phyloP scores from a whole-genome alignment of 2,888 invertebrate species.

The Temnothorax ravouxi region DNA sequence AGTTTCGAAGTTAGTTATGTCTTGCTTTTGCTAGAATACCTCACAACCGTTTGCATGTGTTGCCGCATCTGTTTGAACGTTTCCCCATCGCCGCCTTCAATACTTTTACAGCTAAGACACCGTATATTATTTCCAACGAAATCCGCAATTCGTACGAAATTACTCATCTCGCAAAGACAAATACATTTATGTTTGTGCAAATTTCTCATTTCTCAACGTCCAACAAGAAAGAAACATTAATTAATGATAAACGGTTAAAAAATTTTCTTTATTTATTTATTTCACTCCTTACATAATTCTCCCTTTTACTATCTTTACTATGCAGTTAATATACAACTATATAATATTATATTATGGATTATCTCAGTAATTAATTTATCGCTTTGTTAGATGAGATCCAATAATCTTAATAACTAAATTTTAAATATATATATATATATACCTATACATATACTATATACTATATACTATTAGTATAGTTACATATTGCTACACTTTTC shows the following conservation, averaged over 20 bases:
- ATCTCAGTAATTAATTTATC: not conserved
- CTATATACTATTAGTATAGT: not conserved
- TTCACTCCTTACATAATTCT: not conserved
- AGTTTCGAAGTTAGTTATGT: conserved; percentile 73
- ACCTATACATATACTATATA: not conserved
- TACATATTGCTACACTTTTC: not conserved
- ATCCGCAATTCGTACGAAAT: not conserved
- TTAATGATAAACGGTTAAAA: not conserved
- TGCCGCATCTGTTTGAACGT: conserved; percentile 52
- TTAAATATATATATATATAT: not conserved
- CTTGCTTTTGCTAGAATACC: conserved; percentile 61
- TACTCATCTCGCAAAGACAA: conserved; percentile 3
- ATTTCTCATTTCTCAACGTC: too few relatives aligned
- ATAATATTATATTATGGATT: not conserved
- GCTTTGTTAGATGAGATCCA: not conserved
- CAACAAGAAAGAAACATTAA: not conserved
- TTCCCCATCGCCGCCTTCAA: conserved; percentile 23
- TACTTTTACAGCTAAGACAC: conserved; percentile 35
- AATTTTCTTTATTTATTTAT: not conserved
- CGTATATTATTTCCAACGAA: conserved; percentile 26
- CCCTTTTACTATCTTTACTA: not conserved
- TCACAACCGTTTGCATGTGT: conserved; percentile 55
- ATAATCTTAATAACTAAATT: not conserved
- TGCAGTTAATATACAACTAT: not conserved
- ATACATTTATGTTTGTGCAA: not conserved